Evolutionary conservation across 2,113 vertebrate species (phyloP), one percentile per base, ranked within the genome.

Genomic region (Lethenteron reissneri): DNA sequence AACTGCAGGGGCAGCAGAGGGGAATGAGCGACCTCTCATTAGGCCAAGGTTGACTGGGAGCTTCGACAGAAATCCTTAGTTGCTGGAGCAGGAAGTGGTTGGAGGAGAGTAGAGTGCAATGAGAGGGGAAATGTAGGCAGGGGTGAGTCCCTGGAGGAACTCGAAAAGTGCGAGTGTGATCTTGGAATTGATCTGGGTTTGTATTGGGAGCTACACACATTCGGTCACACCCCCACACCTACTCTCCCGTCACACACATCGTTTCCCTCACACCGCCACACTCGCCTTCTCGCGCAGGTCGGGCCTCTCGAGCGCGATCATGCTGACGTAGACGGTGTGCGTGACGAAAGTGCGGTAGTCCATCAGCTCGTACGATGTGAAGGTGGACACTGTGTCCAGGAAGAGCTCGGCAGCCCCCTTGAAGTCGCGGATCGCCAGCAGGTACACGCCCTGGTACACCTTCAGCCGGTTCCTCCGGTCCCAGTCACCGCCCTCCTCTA

Each of bases 291-390:
- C 92, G 74, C 95, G 83, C 10, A 99, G 88, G 79, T 99, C 92
- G 0, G 95, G 92, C 76, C 92, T 85, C 76, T 96, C 89, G 64
- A 97, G 81, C 0, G 95, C 95, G 2, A 97, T 99, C 95, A 99
- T 97, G 81, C 92, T 92, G 79, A 99, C 95, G 1, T 95, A 99
- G 60, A 97, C 92, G 0, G 92, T 97, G 75, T 97, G 95, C 0
- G 95, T 99, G 57, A 99, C 95, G 71, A 99, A 97, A 0, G 95
- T 99, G 80, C 95, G 95, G 81, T 99, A 99, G 81, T 99, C 95
- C 95, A 99, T 99, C 57, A 99, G 88, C 78, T 99, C 95, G 2
- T 99, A 99, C 25, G 94, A 99, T n/a, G 94, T 97, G 75, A 99
- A 99, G 0, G 92, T 97, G 2, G 94, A 99, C 12, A 99, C 94